Conservation (phyloP, 2,113 vertebrate genomes). For the Lepus timidus region DNA sequence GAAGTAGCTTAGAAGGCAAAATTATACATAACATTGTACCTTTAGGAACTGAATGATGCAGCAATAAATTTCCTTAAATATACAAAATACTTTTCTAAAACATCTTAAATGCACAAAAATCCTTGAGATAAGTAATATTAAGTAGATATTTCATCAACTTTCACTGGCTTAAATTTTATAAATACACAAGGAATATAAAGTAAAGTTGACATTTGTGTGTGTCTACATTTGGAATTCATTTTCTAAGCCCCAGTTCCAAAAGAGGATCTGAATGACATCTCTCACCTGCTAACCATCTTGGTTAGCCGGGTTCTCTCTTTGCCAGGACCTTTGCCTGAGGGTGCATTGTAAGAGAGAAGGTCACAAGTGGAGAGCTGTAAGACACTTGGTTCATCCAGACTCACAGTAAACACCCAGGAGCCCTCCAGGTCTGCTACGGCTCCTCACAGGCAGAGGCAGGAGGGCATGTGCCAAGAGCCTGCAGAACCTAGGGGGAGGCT, state of each 20-base stretch:
- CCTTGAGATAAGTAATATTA: neutral
- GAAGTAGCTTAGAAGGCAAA: constrained; percentile 10
- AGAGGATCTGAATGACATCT: neutral
- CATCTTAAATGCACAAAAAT: constrained; percentile 1
- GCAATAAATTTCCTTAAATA: neutral
- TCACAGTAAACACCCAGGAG: neutral
- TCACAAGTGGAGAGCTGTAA: neutral
- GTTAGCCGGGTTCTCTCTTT: neutral
- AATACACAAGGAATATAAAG: neutral
- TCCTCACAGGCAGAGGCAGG: neutral
- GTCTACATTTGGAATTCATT: neutral
- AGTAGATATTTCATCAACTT: neutral
- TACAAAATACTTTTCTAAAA: constrained; percentile 10
- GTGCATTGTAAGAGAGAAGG: neutral
- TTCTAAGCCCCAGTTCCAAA: neutral
- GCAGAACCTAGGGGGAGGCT: neutral
- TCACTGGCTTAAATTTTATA: neutral
- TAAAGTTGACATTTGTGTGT: neutral
- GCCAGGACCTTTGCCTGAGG: neutral
- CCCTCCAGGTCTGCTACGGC: rapidly evolving
- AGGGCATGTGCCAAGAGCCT: neutral
- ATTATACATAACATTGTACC: neutral
- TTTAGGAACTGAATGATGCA: neutral
- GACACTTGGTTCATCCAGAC: no score
- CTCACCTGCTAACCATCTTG: neutral